These are phyloP conservation scores for Nestor notabilis DNA, from an alignment of 2,113 vertebrate species.

Conservation along the genomic window DNA sequence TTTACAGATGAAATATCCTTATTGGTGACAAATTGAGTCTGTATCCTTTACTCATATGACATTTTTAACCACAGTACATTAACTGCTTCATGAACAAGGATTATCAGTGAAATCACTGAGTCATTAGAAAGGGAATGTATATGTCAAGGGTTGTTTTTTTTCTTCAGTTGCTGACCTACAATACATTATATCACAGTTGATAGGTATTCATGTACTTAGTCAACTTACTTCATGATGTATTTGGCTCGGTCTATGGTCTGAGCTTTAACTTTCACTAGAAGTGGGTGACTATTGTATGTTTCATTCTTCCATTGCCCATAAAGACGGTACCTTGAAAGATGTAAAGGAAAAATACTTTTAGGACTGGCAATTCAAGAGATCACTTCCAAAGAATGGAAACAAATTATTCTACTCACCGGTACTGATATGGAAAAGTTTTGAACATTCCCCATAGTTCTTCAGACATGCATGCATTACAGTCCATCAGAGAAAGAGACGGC, in stretches of 20 bases:
- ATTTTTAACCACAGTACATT: not conserved
- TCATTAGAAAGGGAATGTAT: not conserved
- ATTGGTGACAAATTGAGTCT: not conserved
- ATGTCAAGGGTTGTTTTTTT: not conserved
- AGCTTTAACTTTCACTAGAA: slow-evolving; percentile 97
- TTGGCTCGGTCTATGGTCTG: slow-evolving; percentile 93
- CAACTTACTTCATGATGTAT: slow-evolving; percentile 96
- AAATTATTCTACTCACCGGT: slow-evolving; percentile 81
- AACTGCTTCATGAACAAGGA: not conserved
- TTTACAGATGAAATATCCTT: not conserved
- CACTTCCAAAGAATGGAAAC: not conserved
- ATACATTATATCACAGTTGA: not conserved
- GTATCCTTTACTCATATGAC: not conserved
- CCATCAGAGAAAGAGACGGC: slow-evolving; percentile 87
- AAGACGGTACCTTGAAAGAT: slow-evolving; percentile 87
- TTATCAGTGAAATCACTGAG: not conserved
- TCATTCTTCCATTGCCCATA: slow-evolving; percentile 99
- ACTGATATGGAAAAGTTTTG: slow-evolving; percentile 90
- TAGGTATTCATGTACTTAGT: not conserved
- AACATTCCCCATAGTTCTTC: slow-evolving; percentile 97
- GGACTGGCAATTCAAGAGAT: not conserved
- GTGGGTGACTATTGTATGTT: slow-evolving; percentile 92
- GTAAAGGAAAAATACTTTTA: not conserved
- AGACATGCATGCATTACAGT: slow-evolving; percentile 95
- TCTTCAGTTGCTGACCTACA: not conserved